phyloP scores from a whole-genome alignment of 2,797 vertebrate species.

The Naso thynnoides region DNA sequence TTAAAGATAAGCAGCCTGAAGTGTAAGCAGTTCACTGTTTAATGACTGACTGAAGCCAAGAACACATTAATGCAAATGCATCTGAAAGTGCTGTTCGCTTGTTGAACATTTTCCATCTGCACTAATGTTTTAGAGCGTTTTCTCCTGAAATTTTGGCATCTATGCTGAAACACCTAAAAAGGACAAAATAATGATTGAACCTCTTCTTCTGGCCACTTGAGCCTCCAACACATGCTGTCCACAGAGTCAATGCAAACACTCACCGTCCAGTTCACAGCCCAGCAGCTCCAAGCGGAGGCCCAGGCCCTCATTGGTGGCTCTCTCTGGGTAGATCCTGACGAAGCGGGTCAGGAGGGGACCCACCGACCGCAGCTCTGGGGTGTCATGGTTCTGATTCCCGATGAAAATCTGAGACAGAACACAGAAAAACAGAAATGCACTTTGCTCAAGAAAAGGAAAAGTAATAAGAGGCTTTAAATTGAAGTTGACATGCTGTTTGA shows the following conservation, averaged over 20 bases:
- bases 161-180: neutral
- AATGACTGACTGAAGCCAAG: constrained; percentile 7
- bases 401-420: constrained; percentile 87
- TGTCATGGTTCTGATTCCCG: constrained; percentile 98
- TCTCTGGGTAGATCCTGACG: constrained; percentile 93
- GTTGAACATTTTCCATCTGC: neutral
- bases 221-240: no score
- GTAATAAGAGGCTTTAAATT: neutral
- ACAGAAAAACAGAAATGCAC: neutral
- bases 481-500: neutral
- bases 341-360: constrained; percentile 89
- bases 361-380: constrained; percentile 90
- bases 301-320: constrained; percentile 91
- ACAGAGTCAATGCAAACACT: neutral
- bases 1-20: constrained; percentile 49
- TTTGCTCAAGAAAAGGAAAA: neutral
- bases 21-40: constrained; percentile 33
- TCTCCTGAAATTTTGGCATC: neutral
- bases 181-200: neutral
- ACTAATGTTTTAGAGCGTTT: neutral
- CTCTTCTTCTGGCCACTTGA: neutral
- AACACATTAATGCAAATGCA: neutral
- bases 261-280: constrained; percentile 95
- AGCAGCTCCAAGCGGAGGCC: constrained; percentile 92
- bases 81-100: constrained; percentile 14